Percentiles rank a stretch among this genome's conserved stretches.
phyloP scores from a whole-genome alignment of 37 sponge, comb jelly and placozoan genomes.

The Oopsacas minuta region DNA sequence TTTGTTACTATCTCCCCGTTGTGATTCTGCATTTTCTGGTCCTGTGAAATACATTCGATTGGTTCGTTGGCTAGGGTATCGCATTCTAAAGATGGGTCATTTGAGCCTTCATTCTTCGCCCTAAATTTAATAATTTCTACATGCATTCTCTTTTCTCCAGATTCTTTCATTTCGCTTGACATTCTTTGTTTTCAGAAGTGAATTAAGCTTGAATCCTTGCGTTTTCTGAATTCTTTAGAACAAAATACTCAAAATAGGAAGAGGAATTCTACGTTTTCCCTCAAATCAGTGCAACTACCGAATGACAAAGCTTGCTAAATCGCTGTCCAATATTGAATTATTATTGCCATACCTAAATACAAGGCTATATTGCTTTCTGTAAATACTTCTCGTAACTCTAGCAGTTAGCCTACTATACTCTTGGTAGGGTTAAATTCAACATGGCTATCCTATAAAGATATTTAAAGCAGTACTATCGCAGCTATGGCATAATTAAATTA shows the following conservation, averaged over 20 bases:
- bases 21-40: neutral
- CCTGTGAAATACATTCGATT: neutral
- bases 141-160: neutral
- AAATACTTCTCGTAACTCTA: slow-evolving; percentile 13
- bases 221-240: neutral
- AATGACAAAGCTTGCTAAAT: slow-evolving; percentile 14
- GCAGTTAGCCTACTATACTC: slow-evolving; percentile 18
- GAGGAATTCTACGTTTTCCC: neutral
- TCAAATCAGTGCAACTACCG: neutral
- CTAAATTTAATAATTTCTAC: slow-evolving; percentile 6
- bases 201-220: neutral
- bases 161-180: neutral
- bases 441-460: neutral
- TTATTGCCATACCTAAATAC: slow-evolving; percentile 16
- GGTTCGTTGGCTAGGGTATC: neutral
- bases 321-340: slow-evolving; percentile 16
- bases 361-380: slow-evolving; percentile 15
- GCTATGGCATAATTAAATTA: neutral
- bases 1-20: neutral
- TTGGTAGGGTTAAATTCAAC: neutral
- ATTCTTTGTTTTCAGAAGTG: neutral
- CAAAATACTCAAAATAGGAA: neutral
- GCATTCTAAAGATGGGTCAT: neutral
- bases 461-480: neutral
- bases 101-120: neutral